These are phyloP conservation scores for Cheilosia vulpina DNA, from an alignment of 2,888 invertebrate species.

Conservation along the genomic window DNA sequence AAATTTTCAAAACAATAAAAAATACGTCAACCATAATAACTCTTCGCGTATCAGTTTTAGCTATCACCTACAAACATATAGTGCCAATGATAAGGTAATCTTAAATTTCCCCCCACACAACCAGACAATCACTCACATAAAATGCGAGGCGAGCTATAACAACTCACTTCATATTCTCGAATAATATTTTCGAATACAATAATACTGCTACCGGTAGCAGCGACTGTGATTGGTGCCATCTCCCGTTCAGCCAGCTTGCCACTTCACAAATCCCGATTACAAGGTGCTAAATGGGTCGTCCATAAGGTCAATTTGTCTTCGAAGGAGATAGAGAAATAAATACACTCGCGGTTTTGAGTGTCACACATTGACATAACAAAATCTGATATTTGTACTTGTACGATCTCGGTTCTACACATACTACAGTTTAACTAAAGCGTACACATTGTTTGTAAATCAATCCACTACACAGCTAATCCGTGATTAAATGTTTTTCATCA, in stretches of 20 bases:
- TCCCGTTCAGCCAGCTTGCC: conserved; percentile 18
- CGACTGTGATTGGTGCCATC: conserved; percentile 1
- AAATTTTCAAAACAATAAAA: conserved; percentile 11
- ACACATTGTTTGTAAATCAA: conserved; percentile 35
- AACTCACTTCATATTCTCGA: not conserved
- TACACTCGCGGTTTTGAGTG: conserved; percentile 21
- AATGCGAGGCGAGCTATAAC: not conserved
- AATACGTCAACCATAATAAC: conserved; percentile 13
- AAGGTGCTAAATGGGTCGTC: conserved; percentile 49
- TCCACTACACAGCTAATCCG: conserved; percentile 30
- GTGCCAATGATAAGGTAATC: conserved; percentile 26
- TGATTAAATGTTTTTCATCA: conserved; percentile 43
- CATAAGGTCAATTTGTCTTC: conserved; percentile 50
- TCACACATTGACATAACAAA: conserved; percentile 19
- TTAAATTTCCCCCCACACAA: conserved; percentile 2
- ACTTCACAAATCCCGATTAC: conserved; percentile 30
- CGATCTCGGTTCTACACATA: not conserved
- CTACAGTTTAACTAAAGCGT: not conserved
- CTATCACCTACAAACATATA: conserved; percentile 1
- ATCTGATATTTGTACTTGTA: not conserved
- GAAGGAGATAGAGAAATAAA: conserved; percentile 39
- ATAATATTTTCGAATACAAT: conserved; percentile 23
- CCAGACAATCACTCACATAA: not conserved
- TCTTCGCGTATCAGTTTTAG: conserved; percentile 18
- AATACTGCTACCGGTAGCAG: not conserved